A percentile compares a stretch with the other conserved stretches of the same genome.
Evolutionary conservation across 2,113 vertebrate genomes (phyloP).

Genomic region (Phrynosoma blainvillii): DNA sequence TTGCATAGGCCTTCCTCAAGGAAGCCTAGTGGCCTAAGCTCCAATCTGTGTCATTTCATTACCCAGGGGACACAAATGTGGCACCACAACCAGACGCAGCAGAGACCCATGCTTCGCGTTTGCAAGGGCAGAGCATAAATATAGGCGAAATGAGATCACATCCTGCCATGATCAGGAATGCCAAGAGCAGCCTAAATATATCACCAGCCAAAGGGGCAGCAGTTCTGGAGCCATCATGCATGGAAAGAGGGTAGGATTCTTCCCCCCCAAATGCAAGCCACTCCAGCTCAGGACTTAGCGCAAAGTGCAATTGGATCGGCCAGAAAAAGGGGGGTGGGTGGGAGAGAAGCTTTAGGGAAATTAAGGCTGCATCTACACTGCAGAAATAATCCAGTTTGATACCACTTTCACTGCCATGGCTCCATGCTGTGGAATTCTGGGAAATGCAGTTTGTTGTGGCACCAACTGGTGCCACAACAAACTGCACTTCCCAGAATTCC

Average conservation of each 20-base stretch:
- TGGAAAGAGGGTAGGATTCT: neutral
- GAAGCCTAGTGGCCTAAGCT: neutral
- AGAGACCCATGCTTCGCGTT: conserved; percentile 39
- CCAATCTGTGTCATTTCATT: conserved; percentile 58
- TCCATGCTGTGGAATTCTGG: too few species aligned
- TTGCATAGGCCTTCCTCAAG: neutral
- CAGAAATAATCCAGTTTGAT: too few species aligned
- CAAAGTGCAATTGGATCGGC: conserved; percentile 7
- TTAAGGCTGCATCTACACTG: neutral
- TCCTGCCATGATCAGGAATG: conserved; percentile 61
- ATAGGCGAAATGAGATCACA: conserved; percentile 68
- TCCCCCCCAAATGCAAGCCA: conserved; percentile 57
- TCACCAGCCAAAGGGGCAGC: conserved; percentile 43
- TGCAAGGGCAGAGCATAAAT: conserved; percentile 52
- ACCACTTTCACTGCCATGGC: too few species aligned
- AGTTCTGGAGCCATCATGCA: conserved; percentile 59
- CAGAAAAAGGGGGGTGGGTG: neutral
- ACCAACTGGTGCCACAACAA: too few species aligned
- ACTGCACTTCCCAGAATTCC: too few species aligned
- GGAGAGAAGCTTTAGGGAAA: neutral
- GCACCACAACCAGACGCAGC: conserved; percentile 56
- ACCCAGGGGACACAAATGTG: conserved; percentile 39
- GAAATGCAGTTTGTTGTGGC: too few species aligned
- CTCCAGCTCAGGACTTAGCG: conserved; percentile 66
- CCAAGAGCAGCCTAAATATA: conserved; percentile 63